phyloP scores from a whole-genome alignment of 37 sponge, comb jelly and placozoan species.

The Theonella swinhoei region DNA sequence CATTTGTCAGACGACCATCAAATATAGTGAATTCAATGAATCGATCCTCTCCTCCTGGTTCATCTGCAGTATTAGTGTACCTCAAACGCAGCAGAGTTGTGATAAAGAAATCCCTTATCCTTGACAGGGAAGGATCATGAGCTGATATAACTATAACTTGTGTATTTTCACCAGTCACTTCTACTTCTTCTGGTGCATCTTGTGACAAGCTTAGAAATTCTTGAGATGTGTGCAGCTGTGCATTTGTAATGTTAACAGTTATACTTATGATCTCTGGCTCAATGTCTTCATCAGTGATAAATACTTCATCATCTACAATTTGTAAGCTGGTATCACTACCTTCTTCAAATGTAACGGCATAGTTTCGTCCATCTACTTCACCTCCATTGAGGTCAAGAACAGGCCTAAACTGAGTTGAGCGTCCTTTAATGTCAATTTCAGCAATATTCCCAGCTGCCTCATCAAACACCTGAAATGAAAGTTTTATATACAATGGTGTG shows the following conservation, averaged over 20 bases:
- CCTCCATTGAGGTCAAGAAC: conserved; percentile 73
- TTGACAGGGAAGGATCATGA: not conserved
- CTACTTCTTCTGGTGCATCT: not conserved
- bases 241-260: conserved; percentile 52
- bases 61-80: conserved; percentile 41
- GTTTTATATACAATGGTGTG: not conserved
- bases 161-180: conserved; percentile 11
- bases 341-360: conserved; percentile 40
- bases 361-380: conserved; percentile 40
- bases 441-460: conserved; percentile 34
- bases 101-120: conserved; percentile 27
- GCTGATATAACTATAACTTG: conserved; percentile 7
- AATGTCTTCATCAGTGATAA: conserved; percentile 67
- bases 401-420: conserved; percentile 60
- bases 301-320: conserved; percentile 34
- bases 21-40: conserved; percentile 37
- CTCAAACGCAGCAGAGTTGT: conserved; percentile 41
- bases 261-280: conserved; percentile 23
- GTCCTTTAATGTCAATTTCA: conserved; percentile 37
- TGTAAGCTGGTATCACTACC: conserved; percentile 1
- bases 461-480: conserved; percentile 33
- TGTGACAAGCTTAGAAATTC: conserved; percentile 48
- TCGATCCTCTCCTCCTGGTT: conserved; percentile 40
- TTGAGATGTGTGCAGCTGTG: conserved; percentile 5
- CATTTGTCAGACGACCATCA: conserved; percentile 46